phyloP scores from a whole-genome alignment of 2,888 invertebrate genomes.

The Trimorus sp. region DNA sequence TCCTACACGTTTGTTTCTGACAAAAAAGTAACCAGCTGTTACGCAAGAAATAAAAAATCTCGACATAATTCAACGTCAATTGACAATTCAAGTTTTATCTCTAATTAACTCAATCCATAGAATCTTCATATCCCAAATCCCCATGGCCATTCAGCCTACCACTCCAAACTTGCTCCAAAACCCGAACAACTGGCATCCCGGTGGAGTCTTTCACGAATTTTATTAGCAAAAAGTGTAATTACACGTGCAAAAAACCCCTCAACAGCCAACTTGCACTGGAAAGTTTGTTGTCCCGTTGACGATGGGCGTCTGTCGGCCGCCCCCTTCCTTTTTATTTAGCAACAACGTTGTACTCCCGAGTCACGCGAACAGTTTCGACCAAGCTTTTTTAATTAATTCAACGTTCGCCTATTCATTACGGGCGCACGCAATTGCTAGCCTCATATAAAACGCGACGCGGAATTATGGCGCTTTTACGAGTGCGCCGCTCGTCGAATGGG shows the following conservation, averaged over 20 bases:
- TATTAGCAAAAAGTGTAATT: too few relatives aligned
- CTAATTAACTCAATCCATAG: too few relatives aligned
- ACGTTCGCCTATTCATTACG: slow-evolving; percentile 54
- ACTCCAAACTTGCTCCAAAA: too few relatives aligned
- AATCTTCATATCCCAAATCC: too few relatives aligned
- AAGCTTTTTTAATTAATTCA: slow-evolving; percentile 61
- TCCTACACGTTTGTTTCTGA: too few relatives aligned
- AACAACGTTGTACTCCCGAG: slow-evolving; percentile 11
- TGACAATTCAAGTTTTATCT: too few relatives aligned
- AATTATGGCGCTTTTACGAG: slow-evolving; percentile 48
- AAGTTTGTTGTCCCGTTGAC: slow-evolving; percentile 31
- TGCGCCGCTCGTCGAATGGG: slow-evolving; percentile 29
- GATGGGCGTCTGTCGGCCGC: not conserved
- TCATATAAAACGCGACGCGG: slow-evolving; percentile 34
- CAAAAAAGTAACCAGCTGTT: too few relatives aligned
- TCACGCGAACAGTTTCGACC: slow-evolving; percentile 36
- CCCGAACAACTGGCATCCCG: too few relatives aligned
- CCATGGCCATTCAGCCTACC: too few relatives aligned
- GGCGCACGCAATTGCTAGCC: slow-evolving; percentile 39
- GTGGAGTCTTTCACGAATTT: too few relatives aligned
- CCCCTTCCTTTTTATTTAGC: not conserved
- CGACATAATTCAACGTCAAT: too few relatives aligned
- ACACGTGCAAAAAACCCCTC: slow-evolving; percentile 14
- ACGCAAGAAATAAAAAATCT: too few relatives aligned
- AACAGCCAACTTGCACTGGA: slow-evolving; percentile 35